Evolutionary conservation across 1,140 invertebrate genomes (phyloP).

Genomic region (Eumeta japonica): DNA sequence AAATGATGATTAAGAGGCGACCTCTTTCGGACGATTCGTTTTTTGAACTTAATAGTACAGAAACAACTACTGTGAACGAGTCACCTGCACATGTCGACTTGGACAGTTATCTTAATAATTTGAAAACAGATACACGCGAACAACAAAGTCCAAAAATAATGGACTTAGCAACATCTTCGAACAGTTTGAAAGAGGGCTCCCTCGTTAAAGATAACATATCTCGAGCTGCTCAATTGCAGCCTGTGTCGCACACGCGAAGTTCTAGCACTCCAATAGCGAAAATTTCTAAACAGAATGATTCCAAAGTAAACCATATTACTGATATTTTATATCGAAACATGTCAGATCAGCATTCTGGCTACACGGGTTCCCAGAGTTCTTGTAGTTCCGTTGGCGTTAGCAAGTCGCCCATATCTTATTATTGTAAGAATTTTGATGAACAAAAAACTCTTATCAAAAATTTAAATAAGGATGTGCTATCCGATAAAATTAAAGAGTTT

Average conservation of each 20-base stretch:
- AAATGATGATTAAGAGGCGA: conserved; percentile 66
- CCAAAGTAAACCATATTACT: background rate
- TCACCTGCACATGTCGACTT: conserved; percentile 58
- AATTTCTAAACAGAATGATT: conserved; percentile 12
- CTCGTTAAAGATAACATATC: conserved; percentile 19
- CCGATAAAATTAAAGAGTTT: conserved; percentile 51
- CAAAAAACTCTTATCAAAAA: conserved; percentile 40
- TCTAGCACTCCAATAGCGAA: conserved; percentile 32
- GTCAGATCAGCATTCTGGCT: conserved; percentile 22
- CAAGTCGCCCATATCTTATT: conserved; percentile 49
- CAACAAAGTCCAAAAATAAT: conserved; percentile 19
- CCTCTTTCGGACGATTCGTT: conserved; percentile 69
- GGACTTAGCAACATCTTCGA: too few species aligned
- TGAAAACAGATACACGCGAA: conserved; percentile 54
- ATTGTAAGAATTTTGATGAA: conserved; percentile 46
- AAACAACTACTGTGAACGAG: conserved; percentile 60
- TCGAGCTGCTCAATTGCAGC: conserved; percentile 44
- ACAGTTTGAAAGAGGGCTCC: conserved; percentile 6
- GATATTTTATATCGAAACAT: conserved; percentile 16
- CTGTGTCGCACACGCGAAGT: conserved; percentile 38
- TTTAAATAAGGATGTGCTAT: conserved; percentile 34
- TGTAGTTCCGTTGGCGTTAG: conserved; percentile 31
- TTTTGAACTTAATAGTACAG: conserved; percentile 64
- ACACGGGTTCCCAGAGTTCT: conserved; percentile 34
- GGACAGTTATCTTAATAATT: conserved; percentile 65